Base-by-base conservation (phyloP, 92 coral and sea anemone species). In the Anthopleura xanthogrammica region DNA sequence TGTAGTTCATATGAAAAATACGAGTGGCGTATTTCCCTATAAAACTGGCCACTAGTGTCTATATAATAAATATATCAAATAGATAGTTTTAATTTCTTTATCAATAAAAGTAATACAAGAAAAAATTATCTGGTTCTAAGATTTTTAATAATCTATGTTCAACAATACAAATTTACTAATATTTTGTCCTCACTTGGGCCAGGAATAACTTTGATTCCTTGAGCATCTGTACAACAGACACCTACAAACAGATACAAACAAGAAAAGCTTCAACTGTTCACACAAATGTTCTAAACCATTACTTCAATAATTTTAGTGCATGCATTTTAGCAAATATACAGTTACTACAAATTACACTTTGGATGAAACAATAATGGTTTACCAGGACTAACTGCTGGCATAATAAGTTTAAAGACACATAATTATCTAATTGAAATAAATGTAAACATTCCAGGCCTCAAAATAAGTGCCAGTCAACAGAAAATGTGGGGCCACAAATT, bases 81-180 rank as follows among this genome's bases (percentile, higher is more conserved):
- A 29, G 36, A 29, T 29, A 29, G 8, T 12, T 12, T 22, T 22
- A 5, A 62, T 19, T 62, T 3, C 58, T 54, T 46, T 3, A 12
- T 54, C 58, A 54, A 54, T 54, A 17, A 62, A 19, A 24, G 2
- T 62, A 62, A 22, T 62, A 2, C 36, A 62, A 22, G 4, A 4
- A 62, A 62, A 62, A 22, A 46, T 29, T 29, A 46, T 9, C 36
- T 62, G 70, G 29, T 10, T 62, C 70, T 54, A 7, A 62, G 1
- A 42, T 68, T 68, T 68, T 68, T 68, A 68, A 68, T 68, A 68
- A 68, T 68, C 70, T 62, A 68, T 68, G 74, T 68, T 36, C 74
- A 68, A 68, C 74, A 68, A 68, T 68, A 68, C 74, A 68, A 68
- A 68, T 68, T 23, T 68, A 62, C 6, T 68, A 29, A 68, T 68